phyloP scores from a whole-genome alignment of 2,113 vertebrate species.

The Sturnus vulgaris region DNA sequence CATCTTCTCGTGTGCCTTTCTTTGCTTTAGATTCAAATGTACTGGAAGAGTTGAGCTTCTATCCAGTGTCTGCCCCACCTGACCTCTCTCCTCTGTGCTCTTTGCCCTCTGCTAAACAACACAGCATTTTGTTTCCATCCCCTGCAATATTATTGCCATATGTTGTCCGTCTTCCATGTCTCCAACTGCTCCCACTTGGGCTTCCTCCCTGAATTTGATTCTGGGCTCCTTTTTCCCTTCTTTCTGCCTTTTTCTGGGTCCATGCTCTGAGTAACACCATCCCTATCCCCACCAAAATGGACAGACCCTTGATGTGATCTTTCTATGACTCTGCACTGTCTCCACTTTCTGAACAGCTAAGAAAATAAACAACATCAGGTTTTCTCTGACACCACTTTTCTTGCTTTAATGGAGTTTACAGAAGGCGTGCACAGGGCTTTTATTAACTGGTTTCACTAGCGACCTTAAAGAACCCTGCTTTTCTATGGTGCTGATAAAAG shows the following conservation, averaged over 20 bases:
- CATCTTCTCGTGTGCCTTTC: background rate
- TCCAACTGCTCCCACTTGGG: background rate
- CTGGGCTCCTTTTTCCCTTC: background rate
- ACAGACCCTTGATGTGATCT: background rate
- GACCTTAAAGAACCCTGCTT: background rate
- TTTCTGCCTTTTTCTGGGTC: background rate
- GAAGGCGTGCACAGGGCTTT: fast-evolving
- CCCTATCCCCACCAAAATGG: background rate
- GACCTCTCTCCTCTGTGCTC: background rate
- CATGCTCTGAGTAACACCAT: background rate
- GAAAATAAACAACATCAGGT: background rate
- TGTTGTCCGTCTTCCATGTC: background rate
- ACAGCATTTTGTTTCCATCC: background rate
- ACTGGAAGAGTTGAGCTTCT: background rate
- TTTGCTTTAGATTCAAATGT: background rate
- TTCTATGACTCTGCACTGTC: background rate
- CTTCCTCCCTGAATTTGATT: background rate
- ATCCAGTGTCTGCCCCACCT: background rate
- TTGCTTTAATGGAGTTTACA: background rate
- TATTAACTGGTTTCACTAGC: background rate
- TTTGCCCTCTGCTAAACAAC: background rate
- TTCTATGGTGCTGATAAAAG: background rate
- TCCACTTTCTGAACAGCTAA: background rate
- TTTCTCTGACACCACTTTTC: background rate
- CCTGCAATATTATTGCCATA: background rate